Base-by-base conservation (phyloP, 2,113 vertebrate genomes). In the Micronycteris hirsuta region DNA sequence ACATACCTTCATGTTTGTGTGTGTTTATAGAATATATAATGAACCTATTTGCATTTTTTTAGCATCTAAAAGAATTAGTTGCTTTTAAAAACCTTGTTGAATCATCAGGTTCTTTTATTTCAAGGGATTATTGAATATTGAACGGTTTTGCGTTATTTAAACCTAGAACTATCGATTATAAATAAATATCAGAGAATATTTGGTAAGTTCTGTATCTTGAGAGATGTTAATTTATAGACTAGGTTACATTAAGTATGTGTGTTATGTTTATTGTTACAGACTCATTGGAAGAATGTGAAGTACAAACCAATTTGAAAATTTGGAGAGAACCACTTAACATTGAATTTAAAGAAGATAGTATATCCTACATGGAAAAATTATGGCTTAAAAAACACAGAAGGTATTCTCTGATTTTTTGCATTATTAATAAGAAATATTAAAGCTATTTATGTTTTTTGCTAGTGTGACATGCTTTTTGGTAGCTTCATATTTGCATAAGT, bases 351-450 rank as follows among this genome's bases (percentile, higher is more conserved):
- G 97, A 98, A 93, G 98, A 97, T 54, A 98, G 98, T 84, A 96
- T 99, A 82, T 99, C 98, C 89, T 99, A 99, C 96, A 97, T 99
- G 99, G 99, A 99, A 96, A 99, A 98, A 96, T 98, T 99, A 77
- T 98, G 99, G 93, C 98, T 99, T 82, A 99, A 99, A 97, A 99
- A 99, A 85, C 98, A 99, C 93, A 99, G 98, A 97, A 99, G 99
- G 99, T 99, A 98, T 67, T 93, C 89, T 54, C 41, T 54, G 47
- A 77, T 41, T 85, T 86, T 88, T 83, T 90, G 58, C 43, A 91
- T 47, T 84, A 74, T 78, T 76, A 54, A 45, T 86, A 85, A 56
- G 5, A 77, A 94, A 78, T 41, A 45, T 41, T 65, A 93, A 93
- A 41, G 6, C 56, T 8, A 77, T 86, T 93, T 86, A 20, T 93